These are phyloP conservation scores for Anoplolepis gracilipes DNA, from an alignment of 1,140 invertebrate genomes.

Conservation along the genomic window DNA sequence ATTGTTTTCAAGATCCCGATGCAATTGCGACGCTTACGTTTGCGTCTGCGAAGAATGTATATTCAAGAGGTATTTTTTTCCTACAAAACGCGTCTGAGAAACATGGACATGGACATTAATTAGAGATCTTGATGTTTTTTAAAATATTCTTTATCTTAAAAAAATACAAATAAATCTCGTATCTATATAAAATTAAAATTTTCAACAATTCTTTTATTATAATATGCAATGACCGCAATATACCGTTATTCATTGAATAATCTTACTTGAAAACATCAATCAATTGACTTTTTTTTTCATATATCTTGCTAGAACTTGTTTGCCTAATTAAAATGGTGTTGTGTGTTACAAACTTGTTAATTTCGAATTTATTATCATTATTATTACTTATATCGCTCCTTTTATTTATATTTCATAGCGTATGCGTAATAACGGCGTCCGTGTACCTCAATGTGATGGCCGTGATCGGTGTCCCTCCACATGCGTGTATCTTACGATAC, in stretches of 20 bases:
- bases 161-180: background rate
- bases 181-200: background rate
- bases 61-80: background rate
- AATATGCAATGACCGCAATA: background rate
- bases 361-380: background rate
- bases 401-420: background rate
- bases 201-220: background rate
- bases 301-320: background rate
- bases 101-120: too few species aligned
- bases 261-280: background rate
- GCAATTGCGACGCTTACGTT: background rate
- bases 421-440: conserved; percentile 1
- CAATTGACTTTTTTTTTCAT: too few species aligned
- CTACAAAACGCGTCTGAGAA: background rate
- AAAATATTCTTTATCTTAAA: background rate
- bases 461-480: conserved; percentile 6
- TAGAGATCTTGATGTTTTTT: background rate
- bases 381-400: conserved; percentile 15
- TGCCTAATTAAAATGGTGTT: background rate
- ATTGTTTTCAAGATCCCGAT: conserved; percentile 31
- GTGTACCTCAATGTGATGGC: conserved; percentile 11
- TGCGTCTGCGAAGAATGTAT: conserved; percentile 2
- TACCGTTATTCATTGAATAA: background rate
- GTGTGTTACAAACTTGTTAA: background rate
- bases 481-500: background rate